Conservation (phyloP, 1,140 invertebrate genomes). For the Anoplolepis gracilipes region DNA sequence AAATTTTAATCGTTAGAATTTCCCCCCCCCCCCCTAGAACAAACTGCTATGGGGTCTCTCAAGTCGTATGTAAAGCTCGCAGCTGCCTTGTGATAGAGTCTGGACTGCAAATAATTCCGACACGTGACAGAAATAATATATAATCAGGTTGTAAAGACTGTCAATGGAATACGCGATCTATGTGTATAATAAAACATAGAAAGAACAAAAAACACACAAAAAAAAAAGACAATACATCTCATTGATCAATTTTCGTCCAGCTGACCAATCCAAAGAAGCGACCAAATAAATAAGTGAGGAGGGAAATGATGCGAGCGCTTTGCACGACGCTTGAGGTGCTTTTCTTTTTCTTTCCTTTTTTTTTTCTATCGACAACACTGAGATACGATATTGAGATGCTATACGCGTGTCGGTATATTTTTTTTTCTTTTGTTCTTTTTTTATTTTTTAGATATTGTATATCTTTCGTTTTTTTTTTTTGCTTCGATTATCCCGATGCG, state of each 20-base stretch:
- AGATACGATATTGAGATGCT: slow-evolving; percentile 45
- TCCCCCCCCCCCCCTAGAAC: slow-evolving; percentile 53
- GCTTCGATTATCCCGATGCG: slow-evolving; percentile 67
- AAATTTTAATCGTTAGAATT: slow-evolving; percentile 59
- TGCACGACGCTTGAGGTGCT: slow-evolving; percentile 80
- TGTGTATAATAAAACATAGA: background rate
- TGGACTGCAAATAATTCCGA: slow-evolving; percentile 78
- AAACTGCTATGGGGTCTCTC: slow-evolving; percentile 69
- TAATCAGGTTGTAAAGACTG: slow-evolving; percentile 56
- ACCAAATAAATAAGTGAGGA: slow-evolving; percentile 86
- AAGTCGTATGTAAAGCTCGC: slow-evolving; percentile 81
- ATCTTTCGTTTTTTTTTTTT: slow-evolving; percentile 48
- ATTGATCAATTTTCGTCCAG: slow-evolving; percentile 83
- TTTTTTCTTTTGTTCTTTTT: slow-evolving; percentile 60
- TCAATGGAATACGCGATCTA: slow-evolving; percentile 29
- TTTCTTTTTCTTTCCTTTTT: slow-evolving; percentile 75
- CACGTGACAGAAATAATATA: slow-evolving; percentile 11
- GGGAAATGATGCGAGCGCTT: slow-evolving; percentile 81
- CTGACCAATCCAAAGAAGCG: slow-evolving; percentile 86
- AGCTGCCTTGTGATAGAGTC: slow-evolving; percentile 85
- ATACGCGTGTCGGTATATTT: slow-evolving; percentile 53
- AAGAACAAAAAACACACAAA: slow-evolving; percentile 45
- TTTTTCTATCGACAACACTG: slow-evolving; percentile 49
- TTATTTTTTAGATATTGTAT: slow-evolving; percentile 49
- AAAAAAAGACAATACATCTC: slow-evolving; percentile 71